These are phyloP conservation scores for Drosophila nannoptera DNA, from an alignment of 1,140 invertebrate genomes.

Conservation along the genomic window DNA sequence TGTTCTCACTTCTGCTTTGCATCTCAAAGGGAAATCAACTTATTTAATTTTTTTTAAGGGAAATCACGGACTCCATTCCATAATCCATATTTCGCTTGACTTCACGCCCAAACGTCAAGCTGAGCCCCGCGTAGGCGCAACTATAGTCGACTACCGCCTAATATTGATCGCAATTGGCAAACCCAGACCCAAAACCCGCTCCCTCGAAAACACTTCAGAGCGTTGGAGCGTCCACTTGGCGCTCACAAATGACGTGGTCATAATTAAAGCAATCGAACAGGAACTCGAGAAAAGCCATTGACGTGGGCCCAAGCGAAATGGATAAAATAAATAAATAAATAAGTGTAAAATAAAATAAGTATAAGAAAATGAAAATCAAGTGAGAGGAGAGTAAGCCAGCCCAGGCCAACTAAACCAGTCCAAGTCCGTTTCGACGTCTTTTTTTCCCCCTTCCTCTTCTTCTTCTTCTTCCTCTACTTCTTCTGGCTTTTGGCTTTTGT, in stretches of 20 bases:
- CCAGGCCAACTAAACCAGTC: conserved; percentile 48
- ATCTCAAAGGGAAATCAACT: no score
- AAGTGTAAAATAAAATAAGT: conserved; percentile 1
- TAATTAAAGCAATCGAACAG: conserved; percentile 54
- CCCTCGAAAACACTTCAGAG: not conserved
- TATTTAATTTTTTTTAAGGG: not conserved
- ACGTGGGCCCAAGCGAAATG: conserved; percentile 29
- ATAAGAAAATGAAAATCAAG: conserved; percentile 17
- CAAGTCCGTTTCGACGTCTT: conserved; percentile 35
- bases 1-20: no score
- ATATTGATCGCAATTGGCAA: conserved; percentile 6
- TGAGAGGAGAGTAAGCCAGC: conserved; percentile 5
- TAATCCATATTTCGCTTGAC: no score
- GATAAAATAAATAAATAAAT: conserved; percentile 5
- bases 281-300: conserved; percentile 47
- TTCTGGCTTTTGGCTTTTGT: conserved; percentile 25
- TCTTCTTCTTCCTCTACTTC: not conserved
- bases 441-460: not conserved
- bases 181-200: not conserved
- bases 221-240: not conserved
- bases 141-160: not conserved
- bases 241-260: conserved; percentile 41
- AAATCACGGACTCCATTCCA: no score
- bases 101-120: not conserved
- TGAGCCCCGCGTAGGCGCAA: not conserved